Conservation (phyloP, 2,888 invertebrate species). For the Spodoptera exigua region DNA sequence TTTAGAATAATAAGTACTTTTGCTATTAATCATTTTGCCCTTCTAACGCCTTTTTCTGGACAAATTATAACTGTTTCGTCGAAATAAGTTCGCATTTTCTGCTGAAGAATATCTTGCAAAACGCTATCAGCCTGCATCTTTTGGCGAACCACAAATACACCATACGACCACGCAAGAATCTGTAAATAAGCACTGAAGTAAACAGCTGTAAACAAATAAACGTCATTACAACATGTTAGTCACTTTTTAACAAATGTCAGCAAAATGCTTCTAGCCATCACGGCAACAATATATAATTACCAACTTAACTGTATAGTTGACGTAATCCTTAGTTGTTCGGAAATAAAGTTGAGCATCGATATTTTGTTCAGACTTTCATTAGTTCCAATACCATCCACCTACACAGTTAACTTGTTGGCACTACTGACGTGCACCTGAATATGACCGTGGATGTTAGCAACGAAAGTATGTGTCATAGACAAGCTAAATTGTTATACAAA, state of each 20-base stretch:
- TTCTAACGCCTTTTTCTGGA: too few species aligned
- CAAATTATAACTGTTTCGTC: too few species aligned
- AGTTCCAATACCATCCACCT: too few species aligned
- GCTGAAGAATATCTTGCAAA: background rate
- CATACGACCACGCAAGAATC: slow-evolving; percentile 59
- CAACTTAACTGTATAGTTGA: too few species aligned
- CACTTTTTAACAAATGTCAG: slow-evolving; percentile 9
- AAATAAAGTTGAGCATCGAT: too few species aligned
- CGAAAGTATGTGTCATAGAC: slow-evolving; percentile 59
- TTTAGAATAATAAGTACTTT: background rate
- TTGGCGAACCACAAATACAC: slow-evolving; percentile 18
- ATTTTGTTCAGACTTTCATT: too few species aligned
- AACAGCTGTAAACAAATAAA: slow-evolving; percentile 67
- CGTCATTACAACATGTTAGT: slow-evolving; percentile 57
- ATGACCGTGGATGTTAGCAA: slow-evolving; percentile 42
- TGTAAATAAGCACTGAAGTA: slow-evolving; percentile 72
- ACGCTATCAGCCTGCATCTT: slow-evolving; percentile 27
- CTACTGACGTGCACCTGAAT: slow-evolving; percentile 2
- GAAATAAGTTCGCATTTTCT: background rate
- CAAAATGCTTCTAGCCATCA: background rate
- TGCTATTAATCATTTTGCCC: background rate
- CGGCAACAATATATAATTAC: too few species aligned
- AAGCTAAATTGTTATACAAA: slow-evolving; percentile 75
- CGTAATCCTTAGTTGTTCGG: too few species aligned
- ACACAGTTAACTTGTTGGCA: too few species aligned